A percentile compares a stretch with the other conserved stretches of the same genome.
Evolutionary conservation across 2,888 invertebrate genomes (phyloP).

Genomic region (Macaria notata): DNA sequence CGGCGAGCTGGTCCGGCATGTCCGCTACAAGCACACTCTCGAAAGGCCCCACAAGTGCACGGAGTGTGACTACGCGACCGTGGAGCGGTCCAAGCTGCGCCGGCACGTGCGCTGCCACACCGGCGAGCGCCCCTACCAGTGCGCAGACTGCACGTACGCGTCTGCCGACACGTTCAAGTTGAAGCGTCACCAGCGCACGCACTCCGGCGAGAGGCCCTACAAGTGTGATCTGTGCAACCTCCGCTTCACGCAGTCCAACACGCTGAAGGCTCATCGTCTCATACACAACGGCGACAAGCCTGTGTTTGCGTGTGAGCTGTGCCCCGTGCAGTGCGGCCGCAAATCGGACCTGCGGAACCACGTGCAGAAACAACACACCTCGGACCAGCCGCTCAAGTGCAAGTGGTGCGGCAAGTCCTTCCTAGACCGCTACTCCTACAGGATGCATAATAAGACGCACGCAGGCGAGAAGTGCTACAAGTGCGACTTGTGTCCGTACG

Average conservation of each 20-base stretch:
- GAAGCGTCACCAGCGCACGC: constrained; percentile 96
- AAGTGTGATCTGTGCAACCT: constrained; percentile 94
- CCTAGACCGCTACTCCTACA: constrained; percentile 94
- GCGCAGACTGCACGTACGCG: constrained; percentile 98
- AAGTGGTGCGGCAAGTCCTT: constrained; percentile 96
- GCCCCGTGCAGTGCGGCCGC: constrained; percentile 97
- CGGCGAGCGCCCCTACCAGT: constrained; percentile 95
- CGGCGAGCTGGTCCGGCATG: constrained; percentile 95
- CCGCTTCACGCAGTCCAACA: constrained; percentile 97
- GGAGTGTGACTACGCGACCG: constrained; percentile 98
- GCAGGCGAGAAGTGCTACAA: constrained; percentile 98
- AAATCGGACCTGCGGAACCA: constrained; percentile 98
- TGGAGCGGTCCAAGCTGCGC: constrained; percentile 96
- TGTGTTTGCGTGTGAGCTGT: constrained; percentile 95
- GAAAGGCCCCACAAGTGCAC: constrained; percentile 98
- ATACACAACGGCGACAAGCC: constrained; percentile 96
- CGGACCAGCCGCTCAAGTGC: constrained; percentile 95
- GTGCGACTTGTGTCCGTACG: constrained; percentile 96
- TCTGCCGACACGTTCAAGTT: constrained; percentile 99
- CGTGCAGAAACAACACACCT: constrained; percentile 97
- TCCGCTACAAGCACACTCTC: constrained; percentile 96
- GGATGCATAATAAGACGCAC: constrained; percentile 89
- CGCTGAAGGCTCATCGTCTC: constrained; percentile 94
- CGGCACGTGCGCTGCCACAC: constrained; percentile 94
- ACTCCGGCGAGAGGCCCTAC: constrained; percentile 94